Conservation (phyloP, 2,797 vertebrate species). For the Myotis pilosus region DNA sequence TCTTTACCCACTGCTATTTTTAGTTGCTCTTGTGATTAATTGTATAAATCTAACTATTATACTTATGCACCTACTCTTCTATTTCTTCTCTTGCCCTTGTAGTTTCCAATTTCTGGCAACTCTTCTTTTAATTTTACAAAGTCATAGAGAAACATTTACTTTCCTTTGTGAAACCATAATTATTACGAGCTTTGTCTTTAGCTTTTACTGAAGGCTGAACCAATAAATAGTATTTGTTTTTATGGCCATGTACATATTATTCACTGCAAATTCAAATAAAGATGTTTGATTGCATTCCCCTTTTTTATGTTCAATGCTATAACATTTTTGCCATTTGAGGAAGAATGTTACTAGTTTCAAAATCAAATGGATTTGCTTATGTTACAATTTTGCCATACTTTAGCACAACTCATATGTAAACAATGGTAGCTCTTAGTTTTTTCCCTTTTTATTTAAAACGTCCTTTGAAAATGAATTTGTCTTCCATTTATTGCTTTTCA, state of each 20-base stretch:
- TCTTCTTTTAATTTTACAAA: constrained; percentile 34
- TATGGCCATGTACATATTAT: background rate
- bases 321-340: constrained; percentile 1
- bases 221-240: constrained; percentile 41
- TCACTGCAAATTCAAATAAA: constrained; percentile 39
- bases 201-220: constrained; percentile 24
- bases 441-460: background rate
- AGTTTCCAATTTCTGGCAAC: background rate
- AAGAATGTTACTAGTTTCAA: constrained; percentile 22
- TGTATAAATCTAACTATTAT: background rate
- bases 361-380: constrained; percentile 27
- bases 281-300: constrained; percentile 39
- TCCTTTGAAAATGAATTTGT: background rate
- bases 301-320: background rate
- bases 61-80: background rate
- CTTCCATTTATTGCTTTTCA: constrained; percentile 15
- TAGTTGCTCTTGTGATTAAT: background rate
- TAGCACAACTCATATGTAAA: background rate
- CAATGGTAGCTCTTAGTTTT: background rate
- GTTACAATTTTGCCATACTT: constrained; percentile 10
- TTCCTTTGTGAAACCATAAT: constrained; percentile 23
- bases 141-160: constrained; percentile 20
- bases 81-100: background rate
- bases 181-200: constrained; percentile 19
- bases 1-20: background rate